Evolutionary conservation across 2,113 vertebrate genomes (phyloP).

Genomic region (Takifugu bimaculatus): DNA sequence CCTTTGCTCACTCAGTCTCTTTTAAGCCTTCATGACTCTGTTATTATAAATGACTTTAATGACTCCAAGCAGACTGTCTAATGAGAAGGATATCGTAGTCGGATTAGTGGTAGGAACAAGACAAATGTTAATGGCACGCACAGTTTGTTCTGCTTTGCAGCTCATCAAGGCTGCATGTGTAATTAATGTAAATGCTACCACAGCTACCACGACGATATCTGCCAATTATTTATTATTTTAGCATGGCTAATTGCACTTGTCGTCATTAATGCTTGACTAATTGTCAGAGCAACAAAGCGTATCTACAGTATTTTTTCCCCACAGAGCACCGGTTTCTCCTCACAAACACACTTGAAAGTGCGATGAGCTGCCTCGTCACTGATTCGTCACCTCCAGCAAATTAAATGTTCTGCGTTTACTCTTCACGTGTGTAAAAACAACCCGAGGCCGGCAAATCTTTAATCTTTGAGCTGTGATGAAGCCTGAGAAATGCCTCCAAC

Average conservation of each 20-base stretch:
- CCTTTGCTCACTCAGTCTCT: constrained; percentile 19
- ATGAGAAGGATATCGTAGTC: constrained; percentile 40
- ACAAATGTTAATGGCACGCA: constrained; percentile 21
- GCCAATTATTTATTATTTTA: constrained; percentile 18
- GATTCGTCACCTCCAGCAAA: no score
- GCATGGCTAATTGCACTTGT: constrained; percentile 31
- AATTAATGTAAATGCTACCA: constrained; percentile 30
- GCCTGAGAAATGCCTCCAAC: constrained; percentile 20
- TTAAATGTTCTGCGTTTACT: constrained; percentile 7
- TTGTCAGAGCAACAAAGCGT: constrained; percentile 10
- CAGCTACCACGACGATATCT: constrained; percentile 18
- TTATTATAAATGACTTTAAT: constrained; percentile 59
- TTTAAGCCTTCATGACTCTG: constrained; percentile 50
- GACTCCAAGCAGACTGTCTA: constrained; percentile 50
- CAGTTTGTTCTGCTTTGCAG: constrained; percentile 3
- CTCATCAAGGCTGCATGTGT: constrained; percentile 18
- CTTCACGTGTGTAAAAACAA: constrained; percentile 40
- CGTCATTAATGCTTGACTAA: constrained; percentile 29
- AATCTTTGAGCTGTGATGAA: constrained; percentile 31
- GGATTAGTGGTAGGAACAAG: constrained; percentile 31
- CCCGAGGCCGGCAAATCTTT: constrained; percentile 31
- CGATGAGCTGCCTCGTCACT: no score
- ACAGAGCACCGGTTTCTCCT: background rate
- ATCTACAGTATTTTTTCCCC: constrained; percentile 12
- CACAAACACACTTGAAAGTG: no score